Percentiles rank a stretch among this genome's conserved stretches.
Evolutionary conservation across 2,113 vertebrate genomes (phyloP).

Genomic region (Macroglossus sobrinus): DNA sequence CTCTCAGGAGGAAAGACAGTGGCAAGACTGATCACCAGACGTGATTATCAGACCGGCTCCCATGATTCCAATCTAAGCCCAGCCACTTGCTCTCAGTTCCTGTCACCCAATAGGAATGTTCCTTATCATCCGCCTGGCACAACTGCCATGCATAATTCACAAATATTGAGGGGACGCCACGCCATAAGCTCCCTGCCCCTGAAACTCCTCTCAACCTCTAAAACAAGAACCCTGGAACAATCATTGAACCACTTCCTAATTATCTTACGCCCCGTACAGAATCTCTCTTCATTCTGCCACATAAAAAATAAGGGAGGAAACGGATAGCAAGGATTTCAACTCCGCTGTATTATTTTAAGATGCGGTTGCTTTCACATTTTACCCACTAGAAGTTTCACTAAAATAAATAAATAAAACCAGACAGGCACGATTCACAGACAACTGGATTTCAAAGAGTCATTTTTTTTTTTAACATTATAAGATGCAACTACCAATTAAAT

Average conservation of each 20-base stretch:
- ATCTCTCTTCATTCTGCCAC: not conserved
- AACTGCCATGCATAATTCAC: not conserved
- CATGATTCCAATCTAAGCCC: not conserved
- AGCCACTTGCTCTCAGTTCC: not conserved
- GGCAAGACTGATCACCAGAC: no score
- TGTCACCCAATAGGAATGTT: not conserved
- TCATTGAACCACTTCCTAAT: not conserved
- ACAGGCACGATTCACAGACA: not conserved
- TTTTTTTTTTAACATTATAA: not conserved
- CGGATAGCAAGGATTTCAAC: conserved; percentile 16
- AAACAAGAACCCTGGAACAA: not conserved
- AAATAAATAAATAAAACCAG: conserved; percentile 4
- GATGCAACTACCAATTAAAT: conserved; percentile 29
- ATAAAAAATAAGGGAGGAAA: not conserved
- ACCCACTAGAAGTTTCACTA: conserved; percentile 3
- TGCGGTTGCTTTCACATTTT: not conserved
- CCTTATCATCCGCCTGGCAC: not conserved
- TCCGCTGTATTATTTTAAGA: not conserved
- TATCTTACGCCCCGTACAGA: not conserved
- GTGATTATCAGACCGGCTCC: fast-evolving
- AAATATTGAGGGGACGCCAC: not conserved
- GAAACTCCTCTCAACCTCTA: not conserved
- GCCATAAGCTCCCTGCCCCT: not conserved
- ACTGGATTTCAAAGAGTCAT: not conserved
- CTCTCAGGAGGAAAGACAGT: not conserved